A percentile compares a stretch with the other conserved stretches of the same genome.
phyloP scores from a whole-genome alignment of 2,113 vertebrate species.

The Pollimyrus isidori region DNA sequence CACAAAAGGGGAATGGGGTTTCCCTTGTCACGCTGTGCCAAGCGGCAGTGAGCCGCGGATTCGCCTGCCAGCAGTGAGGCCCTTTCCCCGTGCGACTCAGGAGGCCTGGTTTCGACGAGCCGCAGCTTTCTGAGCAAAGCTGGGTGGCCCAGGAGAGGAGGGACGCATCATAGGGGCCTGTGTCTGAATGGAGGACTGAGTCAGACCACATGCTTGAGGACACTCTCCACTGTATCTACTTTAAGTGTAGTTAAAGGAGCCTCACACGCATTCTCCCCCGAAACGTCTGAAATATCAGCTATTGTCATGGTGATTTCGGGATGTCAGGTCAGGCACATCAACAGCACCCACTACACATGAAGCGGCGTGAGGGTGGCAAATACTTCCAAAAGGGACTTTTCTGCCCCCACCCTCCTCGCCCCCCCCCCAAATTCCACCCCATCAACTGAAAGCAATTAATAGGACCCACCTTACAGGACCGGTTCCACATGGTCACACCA shows the following conservation, averaged over 20 bases:
- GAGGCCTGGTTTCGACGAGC: background rate
- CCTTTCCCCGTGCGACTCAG: background rate
- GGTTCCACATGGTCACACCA: slow-evolving; percentile 56
- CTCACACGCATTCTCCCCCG: background rate
- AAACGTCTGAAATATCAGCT: background rate
- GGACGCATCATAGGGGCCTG: background rate
- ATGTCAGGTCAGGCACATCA: slow-evolving; percentile 1
- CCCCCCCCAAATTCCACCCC: slow-evolving; percentile 26
- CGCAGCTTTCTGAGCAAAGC: background rate
- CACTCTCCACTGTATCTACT: background rate
- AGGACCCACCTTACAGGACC: slow-evolving; percentile 30
- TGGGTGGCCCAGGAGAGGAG: background rate
- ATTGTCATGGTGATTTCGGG: background rate
- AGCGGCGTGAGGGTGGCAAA: background rate
- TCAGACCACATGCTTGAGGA: background rate
- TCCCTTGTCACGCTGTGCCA: slow-evolving; percentile 24
- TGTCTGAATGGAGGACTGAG: background rate
- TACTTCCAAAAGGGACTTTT: slow-evolving; percentile 28
- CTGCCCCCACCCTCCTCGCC: slow-evolving; percentile 31
- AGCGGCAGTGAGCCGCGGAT: background rate
- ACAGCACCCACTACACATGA: background rate
- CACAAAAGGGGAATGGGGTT: slow-evolving; percentile 28
- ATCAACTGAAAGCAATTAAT: slow-evolving; percentile 47
- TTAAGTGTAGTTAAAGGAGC: background rate
- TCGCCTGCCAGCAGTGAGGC: background rate